phyloP scores from a whole-genome alignment of 1,140 invertebrate species.

The Plutomurus gul region DNA sequence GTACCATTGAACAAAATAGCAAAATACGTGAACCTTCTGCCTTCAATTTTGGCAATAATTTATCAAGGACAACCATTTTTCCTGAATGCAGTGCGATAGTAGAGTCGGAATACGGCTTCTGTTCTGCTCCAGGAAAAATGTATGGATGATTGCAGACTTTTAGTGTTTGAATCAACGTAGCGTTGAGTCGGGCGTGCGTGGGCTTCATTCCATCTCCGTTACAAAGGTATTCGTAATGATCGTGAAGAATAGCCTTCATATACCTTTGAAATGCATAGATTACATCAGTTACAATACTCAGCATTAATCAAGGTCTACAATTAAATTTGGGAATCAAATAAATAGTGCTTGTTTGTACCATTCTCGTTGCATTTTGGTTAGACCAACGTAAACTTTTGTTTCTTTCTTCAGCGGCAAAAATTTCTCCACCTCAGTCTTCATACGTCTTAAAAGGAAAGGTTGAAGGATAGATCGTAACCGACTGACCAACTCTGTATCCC shows the following conservation, averaged over 20 bases:
- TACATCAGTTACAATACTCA: conserved; percentile 4
- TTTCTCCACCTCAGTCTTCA: conserved; percentile 99
- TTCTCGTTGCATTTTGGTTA: conserved; percentile 99
- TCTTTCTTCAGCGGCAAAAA: conserved; percentile 96
- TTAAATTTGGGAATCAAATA: background rate
- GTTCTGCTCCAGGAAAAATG: conserved; percentile 96
- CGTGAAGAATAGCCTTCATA: conserved; percentile 99
- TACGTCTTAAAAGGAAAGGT: conserved; percentile 91
- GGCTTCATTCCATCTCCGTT: conserved; percentile 97
- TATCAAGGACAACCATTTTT: conserved; percentile 96
- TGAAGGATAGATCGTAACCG: conserved; percentile 90
- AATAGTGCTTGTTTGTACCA: conserved; percentile 67
- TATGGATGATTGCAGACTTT: conserved; percentile 99
- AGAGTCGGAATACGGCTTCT: conserved; percentile 93
- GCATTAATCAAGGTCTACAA: background rate
- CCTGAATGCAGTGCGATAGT: conserved; percentile 90
- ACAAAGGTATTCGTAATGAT: too few species aligned
- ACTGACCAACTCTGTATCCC: conserved; percentile 87
- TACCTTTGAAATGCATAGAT: conserved; percentile 75
- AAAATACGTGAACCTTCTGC: conserved; percentile 92
- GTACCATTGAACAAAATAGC: conserved; percentile 98
- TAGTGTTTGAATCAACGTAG: conserved; percentile 98
- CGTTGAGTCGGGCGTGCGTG: conserved; percentile 96
- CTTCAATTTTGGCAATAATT: conserved; percentile 87
- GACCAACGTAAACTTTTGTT: conserved; percentile 89